Evolutionary conservation across 2,113 vertebrate species (phyloP).

Genomic region (Neodon shergylaensis): DNA sequence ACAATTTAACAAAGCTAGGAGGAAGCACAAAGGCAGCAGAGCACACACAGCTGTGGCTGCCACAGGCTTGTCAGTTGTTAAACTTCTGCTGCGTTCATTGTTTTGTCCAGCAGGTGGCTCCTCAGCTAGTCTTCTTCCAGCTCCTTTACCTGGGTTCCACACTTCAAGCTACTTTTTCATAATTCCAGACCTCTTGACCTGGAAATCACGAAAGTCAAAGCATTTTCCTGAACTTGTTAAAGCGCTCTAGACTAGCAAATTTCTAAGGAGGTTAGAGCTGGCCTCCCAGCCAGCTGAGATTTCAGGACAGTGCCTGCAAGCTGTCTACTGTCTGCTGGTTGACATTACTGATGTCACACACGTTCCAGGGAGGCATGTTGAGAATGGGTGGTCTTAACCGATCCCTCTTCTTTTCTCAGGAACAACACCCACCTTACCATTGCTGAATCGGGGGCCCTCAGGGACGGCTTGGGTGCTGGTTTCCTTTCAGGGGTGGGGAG

Average conservation of each 20-base stretch:
- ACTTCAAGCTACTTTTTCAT: background rate
- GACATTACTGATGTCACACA: background rate
- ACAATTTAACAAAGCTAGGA: background rate
- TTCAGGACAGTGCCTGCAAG: background rate
- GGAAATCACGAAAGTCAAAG: slow-evolving; percentile 26
- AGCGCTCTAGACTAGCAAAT: background rate
- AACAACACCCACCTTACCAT: background rate
- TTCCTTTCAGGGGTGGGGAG: background rate
- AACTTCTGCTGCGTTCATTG: background rate
- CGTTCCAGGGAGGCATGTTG: background rate
- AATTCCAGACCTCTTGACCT: background rate
- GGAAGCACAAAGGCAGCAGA: background rate
- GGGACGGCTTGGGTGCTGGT: background rate
- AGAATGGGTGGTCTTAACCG: background rate
- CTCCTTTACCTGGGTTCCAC: slow-evolving; percentile 1
- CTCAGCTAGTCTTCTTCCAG: background rate
- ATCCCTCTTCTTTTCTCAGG: background rate
- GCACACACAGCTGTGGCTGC: too few relatives aligned
- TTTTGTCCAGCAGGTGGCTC: background rate
- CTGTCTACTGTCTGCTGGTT: background rate
- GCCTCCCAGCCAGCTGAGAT: background rate
- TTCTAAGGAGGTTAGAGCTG: background rate
- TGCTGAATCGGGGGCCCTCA: too few relatives aligned
- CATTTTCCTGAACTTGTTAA: slow-evolving; percentile 33
- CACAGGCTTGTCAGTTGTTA: background rate